A percentile compares a stretch with the other conserved stretches of the same genome.
phyloP scores from a whole-genome alignment of 2,797 vertebrate species.

The Xiphorhynchus erythropygius region DNA sequence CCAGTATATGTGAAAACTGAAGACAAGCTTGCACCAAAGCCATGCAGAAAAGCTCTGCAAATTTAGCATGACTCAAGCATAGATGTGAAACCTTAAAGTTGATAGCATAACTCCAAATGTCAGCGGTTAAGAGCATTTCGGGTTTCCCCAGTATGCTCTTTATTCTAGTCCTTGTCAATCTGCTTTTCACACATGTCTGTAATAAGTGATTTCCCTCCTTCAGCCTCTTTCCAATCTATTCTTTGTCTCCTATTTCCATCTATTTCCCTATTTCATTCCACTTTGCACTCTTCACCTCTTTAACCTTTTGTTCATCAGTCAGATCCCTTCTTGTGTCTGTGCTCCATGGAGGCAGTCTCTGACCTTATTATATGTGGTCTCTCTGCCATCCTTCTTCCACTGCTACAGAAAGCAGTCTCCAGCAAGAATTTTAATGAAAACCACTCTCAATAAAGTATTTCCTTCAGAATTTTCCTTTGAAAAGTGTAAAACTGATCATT shows the following conservation, averaged over 20 bases:
- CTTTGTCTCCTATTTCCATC: slow-evolving; percentile 27
- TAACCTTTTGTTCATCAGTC: slow-evolving; percentile 49
- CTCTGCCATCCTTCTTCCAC: background rate
- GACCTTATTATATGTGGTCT: slow-evolving; percentile 16
- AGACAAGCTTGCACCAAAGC: background rate
- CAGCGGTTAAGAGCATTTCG: background rate
- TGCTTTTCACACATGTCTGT: slow-evolving; percentile 15
- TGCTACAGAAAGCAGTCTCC: background rate
- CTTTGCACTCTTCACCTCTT: slow-evolving; percentile 37
- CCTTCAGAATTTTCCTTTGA: background rate
- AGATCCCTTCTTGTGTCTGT: background rate
- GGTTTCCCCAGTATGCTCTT: slow-evolving; percentile 6
- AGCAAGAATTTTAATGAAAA: slow-evolving; percentile 58
- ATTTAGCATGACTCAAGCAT: background rate
- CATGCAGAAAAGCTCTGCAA: background rate
- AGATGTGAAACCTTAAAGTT: background rate
- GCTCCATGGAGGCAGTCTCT: background rate
- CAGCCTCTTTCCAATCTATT: slow-evolving; percentile 2
- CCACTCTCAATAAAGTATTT: background rate
- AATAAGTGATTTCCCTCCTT: slow-evolving; percentile 13
- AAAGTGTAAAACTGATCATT: background rate
- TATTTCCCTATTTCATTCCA: slow-evolving; percentile 37
- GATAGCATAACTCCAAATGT: slow-evolving; percentile 30
- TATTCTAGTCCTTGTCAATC: slow-evolving; percentile 3
- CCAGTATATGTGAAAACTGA: slow-evolving; percentile 5